Evolutionary conservation across 2,888 invertebrate species (phyloP), one percentile per base, ranked within the genome.

Genomic region (Drosophila ustulata): DNA sequence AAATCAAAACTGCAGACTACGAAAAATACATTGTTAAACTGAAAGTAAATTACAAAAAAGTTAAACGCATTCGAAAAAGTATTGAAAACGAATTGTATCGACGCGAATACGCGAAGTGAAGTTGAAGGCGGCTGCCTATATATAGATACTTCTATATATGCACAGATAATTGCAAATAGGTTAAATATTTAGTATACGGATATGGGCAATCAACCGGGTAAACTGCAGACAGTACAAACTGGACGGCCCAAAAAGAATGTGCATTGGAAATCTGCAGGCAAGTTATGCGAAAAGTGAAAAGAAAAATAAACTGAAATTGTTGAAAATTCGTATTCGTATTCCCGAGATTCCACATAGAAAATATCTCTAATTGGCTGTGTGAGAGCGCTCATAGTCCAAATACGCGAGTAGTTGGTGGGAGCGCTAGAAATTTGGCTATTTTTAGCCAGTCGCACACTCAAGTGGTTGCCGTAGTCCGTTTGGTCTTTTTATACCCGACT

Each of bases 211-310:
- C 93, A 94, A 91, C 93, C 94, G 91, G 93, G 94, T 88, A 95
- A 94, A 92, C 93, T 93, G 76, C 93, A 94, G 93, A 78, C 80
- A 46, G 87, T 83, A 47, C 93, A 93, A 91, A 93, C 93, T 91
- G 92, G 92, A 85, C 93, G 94, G 92, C 95, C 94, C 91, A 95
- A 94, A 91, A 96, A 96, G 93, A 95, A 95, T 93, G 95, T 96
- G 88, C 96, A 96, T 93, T 96, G 96, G 96, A 96, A 96, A 93
- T 95, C 96, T 87, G 96, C 96, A 96, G 96, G 96, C 96, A 95
- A 89, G 82, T 41, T 41, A 13, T 41, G 13, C 39, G 39, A 41
- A 41, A 41, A 13, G 18, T 13, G n/a, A 41, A 41, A 41, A 52
- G 13, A 23, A 41, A 49, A 58, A 41, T 49, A 56, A 58, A 56